These are phyloP conservation scores for Drosophila macrothrix DNA, from an alignment of 2,888 invertebrate species.

Conservation along the genomic window DNA sequence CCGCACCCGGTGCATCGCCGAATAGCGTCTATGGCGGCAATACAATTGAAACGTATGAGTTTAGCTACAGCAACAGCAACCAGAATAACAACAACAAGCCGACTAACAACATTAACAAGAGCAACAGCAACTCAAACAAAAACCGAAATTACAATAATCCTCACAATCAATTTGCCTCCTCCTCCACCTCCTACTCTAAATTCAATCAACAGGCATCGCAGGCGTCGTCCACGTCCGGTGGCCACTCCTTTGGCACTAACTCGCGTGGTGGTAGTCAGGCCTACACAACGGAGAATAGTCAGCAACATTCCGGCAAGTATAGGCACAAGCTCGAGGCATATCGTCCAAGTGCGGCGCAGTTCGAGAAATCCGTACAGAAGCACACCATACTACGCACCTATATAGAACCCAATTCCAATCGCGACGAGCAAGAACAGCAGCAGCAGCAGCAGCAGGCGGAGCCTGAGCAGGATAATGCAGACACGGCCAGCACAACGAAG, in stretches of 20 bases:
- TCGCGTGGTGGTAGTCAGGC: constrained; percentile 70
- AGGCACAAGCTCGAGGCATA: constrained; percentile 80
- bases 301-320: constrained; percentile 58
- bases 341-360: constrained; percentile 77
- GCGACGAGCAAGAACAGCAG: constrained; percentile 67
- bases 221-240: constrained; percentile 49
- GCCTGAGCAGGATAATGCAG: constrained; percentile 7
- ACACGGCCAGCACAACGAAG: constrained; percentile 47
- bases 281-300: constrained; percentile 70
- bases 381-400: constrained; percentile 81
- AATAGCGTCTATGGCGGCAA: constrained; percentile 86
- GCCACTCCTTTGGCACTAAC: constrained; percentile 73
- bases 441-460: constrained; percentile 39
- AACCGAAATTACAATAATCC: constrained; percentile 86
- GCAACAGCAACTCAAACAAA: constrained; percentile 77
- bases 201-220: constrained; percentile 86
- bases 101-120: constrained; percentile 86
- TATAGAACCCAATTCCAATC: constrained; percentile 56
- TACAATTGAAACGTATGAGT: constrained; percentile 84
- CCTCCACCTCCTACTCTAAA: constrained; percentile 61
- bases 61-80: constrained; percentile 68
- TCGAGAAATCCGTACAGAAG: constrained; percentile 79
- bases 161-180: constrained; percentile 59
- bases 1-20: constrained; percentile 70
- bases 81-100: constrained; percentile 86